A percentile compares a stretch with the other conserved stretches of the same genome.
phyloP scores from a whole-genome alignment of 2,797 vertebrate species.

The Enteromius treurensis region DNA sequence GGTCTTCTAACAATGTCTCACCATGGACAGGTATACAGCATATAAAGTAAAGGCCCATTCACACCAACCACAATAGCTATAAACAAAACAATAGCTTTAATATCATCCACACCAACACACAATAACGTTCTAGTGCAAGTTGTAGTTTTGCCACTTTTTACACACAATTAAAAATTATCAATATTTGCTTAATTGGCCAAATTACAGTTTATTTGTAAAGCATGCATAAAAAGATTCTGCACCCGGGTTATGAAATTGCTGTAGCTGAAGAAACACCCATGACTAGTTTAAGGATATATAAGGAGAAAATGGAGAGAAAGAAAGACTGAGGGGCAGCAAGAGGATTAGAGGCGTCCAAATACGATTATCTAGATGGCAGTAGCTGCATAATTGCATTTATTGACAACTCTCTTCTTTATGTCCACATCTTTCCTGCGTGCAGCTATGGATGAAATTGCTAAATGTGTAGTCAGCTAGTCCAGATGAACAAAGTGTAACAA shows the following conservation, averaged over 20 bases:
- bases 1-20: neutral
- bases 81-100: neutral
- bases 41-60: neutral
- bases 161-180: neutral
- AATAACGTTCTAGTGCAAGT: neutral
- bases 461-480: conserved; percentile 46
- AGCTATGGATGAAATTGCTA: conserved; percentile 39
- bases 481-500: conserved; percentile 37
- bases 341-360: conserved; percentile 44
- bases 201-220: neutral
- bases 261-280: neutral
- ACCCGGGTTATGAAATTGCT: neutral
- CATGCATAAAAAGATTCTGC: neutral
- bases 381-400: conserved; percentile 48
- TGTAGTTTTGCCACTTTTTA: neutral
- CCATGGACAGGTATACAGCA: neutral
- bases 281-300: neutral
- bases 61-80: neutral
- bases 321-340: conserved; percentile 2
- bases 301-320: conserved; percentile 14
- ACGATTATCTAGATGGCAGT: conserved; percentile 48
- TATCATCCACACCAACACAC: neutral
- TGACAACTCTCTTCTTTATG: conserved; percentile 44
- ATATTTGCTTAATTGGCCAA: neutral
- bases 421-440: conserved; percentile 24